These are phyloP conservation scores for Campaea margaritaria DNA, from an alignment of 2,888 invertebrate species.

Conservation along the genomic window DNA sequence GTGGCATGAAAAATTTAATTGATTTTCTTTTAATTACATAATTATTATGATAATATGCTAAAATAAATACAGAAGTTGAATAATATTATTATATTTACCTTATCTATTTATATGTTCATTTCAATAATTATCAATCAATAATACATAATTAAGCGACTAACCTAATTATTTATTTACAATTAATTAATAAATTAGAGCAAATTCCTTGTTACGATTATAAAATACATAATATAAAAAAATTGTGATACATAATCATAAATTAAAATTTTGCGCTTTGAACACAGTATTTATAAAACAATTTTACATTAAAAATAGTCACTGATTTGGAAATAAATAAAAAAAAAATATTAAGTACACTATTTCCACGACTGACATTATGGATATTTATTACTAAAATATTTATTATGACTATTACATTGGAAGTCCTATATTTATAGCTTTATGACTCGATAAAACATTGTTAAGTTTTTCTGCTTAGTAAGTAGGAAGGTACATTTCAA, in stretches of 20 bases:
- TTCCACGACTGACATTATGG: neutral
- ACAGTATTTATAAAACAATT: slow-evolving; percentile 18
- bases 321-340: neutral
- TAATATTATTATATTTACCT: slow-evolving; percentile 70
- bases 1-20: slow-evolving; percentile 84
- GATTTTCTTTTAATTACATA: slow-evolving; percentile 82
- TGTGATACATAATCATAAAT: slow-evolving; percentile 44
- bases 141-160: slow-evolving; percentile 72
- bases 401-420: slow-evolving; percentile 13
- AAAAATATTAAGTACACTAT: neutral
- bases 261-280: slow-evolving; percentile 37
- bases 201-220: slow-evolving; percentile 38
- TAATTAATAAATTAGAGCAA: slow-evolving; percentile 68
- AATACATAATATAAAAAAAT: too few relatives aligned
- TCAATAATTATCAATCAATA: slow-evolving; percentile 75
- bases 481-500: too few relatives aligned
- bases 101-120: slow-evolving; percentile 65
- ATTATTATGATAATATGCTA: slow-evolving; percentile 77
- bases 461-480: too few relatives aligned
- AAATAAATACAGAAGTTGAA: slow-evolving; percentile 83
- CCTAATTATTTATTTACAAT: slow-evolving; percentile 79
- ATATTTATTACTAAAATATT: neutral
- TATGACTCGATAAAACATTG: slow-evolving; percentile 4
- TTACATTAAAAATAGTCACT: neutral
- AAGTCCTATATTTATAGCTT: slow-evolving; percentile 11